These are phyloP conservation scores for Sycobia sp. DNA, from an alignment of 1,140 invertebrate genomes.

Conservation along the genomic window DNA sequence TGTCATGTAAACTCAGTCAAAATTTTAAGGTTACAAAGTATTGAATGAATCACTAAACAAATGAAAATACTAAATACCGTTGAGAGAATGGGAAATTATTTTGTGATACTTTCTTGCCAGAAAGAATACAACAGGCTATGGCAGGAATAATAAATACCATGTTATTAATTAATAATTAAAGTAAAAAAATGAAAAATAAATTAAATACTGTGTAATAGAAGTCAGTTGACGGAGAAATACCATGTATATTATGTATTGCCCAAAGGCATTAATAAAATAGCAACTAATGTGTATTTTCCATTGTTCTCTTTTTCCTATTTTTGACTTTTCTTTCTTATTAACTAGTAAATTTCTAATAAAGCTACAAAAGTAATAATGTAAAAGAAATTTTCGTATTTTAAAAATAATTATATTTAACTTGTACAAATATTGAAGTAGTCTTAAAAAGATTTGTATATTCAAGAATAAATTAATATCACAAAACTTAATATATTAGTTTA, in stretches of 20 bases:
- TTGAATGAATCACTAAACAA: constrained; percentile 41
- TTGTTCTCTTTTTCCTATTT: no score
- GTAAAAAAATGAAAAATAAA: constrained; percentile 33
- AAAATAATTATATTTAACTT: constrained; percentile 38
- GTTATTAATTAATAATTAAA: constrained; percentile 58
- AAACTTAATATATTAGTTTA: constrained; percentile 39
- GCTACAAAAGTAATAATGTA: not conserved
- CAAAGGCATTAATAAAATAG: constrained; percentile 44
- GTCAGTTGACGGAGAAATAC: constrained; percentile 55
- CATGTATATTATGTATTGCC: constrained; percentile 44
- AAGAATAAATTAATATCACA: constrained; percentile 41
- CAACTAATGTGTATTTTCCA: constrained; percentile 40
- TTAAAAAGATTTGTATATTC: constrained; percentile 30
- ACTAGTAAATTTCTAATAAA: no score
- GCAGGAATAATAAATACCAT: constrained; percentile 56
- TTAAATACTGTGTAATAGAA: constrained; percentile 61
- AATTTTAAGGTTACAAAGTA: constrained; percentile 33
- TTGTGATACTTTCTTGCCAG: constrained; percentile 63
- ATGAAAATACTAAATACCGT: constrained; percentile 56
- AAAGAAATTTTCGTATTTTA: constrained; percentile 19
- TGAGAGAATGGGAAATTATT: constrained; percentile 61
- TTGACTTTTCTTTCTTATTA: no score
- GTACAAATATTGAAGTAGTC: constrained; percentile 36
- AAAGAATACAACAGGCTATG: constrained; percentile 61
- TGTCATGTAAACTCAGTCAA: constrained; percentile 38